Evolutionary conservation across 1,140 invertebrate genomes (phyloP).

Genomic region (Lithobius niger): DNA sequence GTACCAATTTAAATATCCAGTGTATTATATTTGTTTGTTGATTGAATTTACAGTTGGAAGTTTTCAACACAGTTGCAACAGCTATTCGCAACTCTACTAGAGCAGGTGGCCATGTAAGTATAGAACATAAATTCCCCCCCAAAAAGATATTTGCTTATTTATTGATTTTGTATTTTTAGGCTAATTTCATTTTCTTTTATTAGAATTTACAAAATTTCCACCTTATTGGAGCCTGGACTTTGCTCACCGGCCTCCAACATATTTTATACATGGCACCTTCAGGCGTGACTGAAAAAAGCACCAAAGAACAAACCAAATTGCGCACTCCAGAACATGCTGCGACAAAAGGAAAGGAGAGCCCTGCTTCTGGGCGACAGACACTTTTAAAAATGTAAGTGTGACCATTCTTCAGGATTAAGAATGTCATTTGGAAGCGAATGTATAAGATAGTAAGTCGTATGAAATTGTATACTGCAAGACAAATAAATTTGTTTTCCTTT

Average conservation of each 20-base stretch:
- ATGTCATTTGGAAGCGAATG: background rate
- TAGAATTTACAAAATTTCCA: slow-evolving; percentile 77
- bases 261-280: slow-evolving; percentile 29
- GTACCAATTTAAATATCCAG: background rate
- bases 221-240: slow-evolving; percentile 70
- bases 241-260: slow-evolving; percentile 69
- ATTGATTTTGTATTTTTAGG: too few relatives aligned
- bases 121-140: too few relatives aligned
- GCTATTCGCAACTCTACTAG: slow-evolving; percentile 69
- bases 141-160: too few relatives aligned
- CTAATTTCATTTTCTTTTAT: slow-evolving; percentile 18
- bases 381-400: slow-evolving; percentile 52
- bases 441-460: too few relatives aligned
- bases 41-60: slow-evolving; percentile 39
- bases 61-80: slow-evolving; percentile 64
- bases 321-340: slow-evolving; percentile 35
- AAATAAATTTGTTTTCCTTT: too few relatives aligned
- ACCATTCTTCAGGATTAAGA: background rate
- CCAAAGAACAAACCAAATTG: slow-evolving; percentile 23
- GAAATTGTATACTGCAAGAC: too few relatives aligned
- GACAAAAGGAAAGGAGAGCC: slow-evolving; percentile 46
- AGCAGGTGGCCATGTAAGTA: slow-evolving; percentile 68
- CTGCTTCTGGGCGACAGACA: slow-evolving; percentile 37
- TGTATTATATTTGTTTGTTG: background rate
- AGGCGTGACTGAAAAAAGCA: slow-evolving; percentile 24